phyloP scores from a whole-genome alignment of 23 tunicate genomes.

The Ciona savignyi region DNA sequence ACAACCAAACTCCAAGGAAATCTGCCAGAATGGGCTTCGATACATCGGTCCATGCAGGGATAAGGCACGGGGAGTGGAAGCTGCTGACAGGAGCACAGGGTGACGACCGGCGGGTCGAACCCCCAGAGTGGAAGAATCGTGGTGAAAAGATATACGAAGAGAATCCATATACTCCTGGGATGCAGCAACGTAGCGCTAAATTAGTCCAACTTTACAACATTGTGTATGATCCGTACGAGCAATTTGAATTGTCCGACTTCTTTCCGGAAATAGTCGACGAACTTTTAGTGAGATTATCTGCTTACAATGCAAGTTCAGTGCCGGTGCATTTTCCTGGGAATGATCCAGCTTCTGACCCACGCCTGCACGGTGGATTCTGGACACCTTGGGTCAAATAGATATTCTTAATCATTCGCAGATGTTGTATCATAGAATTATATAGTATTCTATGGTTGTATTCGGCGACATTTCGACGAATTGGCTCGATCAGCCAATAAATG shows the following conservation, averaged over 20 bases:
- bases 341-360: conserved; percentile 49
- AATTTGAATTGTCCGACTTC: conserved; percentile 39
- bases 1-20: not conserved
- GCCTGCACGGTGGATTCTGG: conserved; percentile 70
- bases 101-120: conserved; percentile 43
- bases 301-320: conserved; percentile 55
- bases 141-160: not conserved
- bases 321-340: conserved; percentile 49
- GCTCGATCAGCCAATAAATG: no score
- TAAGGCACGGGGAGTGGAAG: conserved; percentile 64
- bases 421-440: no score
- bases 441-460: no score
- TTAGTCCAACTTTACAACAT: conserved; percentile 53
- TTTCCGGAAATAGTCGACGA: conserved; percentile 42
- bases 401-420: no score
- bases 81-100: conserved; percentile 71
- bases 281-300: conserved; percentile 28
- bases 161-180: no score
- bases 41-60: no score
- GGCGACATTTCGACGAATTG: no score
- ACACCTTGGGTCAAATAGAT: conserved; percentile 70
- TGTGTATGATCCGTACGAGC: conserved; percentile 58
- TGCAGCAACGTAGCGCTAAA: no score
- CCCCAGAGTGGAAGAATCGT: conserved; percentile 39
- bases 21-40: conserved; percentile 34